A percentile compares a stretch with the other conserved stretches of the same genome.
phyloP scores from a whole-genome alignment of 2,888 invertebrate genomes.

The Parasteatoda lunata region DNA sequence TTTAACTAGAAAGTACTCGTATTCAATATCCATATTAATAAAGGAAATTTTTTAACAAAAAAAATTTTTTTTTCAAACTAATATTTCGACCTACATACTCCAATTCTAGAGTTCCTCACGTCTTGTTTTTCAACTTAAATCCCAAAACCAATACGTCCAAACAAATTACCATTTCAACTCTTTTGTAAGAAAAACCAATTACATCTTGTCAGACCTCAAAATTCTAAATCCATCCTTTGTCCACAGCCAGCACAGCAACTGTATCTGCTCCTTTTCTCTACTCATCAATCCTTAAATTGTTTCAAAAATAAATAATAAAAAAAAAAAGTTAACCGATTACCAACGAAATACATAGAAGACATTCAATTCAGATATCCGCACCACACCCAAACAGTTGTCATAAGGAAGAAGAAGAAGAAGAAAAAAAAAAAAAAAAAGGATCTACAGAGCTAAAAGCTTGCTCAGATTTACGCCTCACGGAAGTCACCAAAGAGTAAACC shows the following conservation, averaged over 20 bases:
- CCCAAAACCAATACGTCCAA: neutral
- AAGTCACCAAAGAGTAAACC: constrained; percentile 26
- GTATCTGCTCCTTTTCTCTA: too few relatives aligned
- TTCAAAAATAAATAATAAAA: neutral
- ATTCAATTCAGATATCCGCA: neutral
- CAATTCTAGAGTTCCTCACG: too few relatives aligned
- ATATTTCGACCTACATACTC: too few relatives aligned
- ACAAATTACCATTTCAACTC: neutral
- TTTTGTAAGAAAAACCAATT: neutral
- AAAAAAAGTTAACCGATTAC: neutral
- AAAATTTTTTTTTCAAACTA: too few relatives aligned
- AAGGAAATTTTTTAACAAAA: too few relatives aligned
- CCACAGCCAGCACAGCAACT: neutral
- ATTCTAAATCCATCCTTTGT: neutral
- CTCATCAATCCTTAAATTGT: too few relatives aligned
- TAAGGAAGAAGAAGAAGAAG: neutral
- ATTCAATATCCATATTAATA: too few relatives aligned
- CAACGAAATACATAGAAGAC: neutral
- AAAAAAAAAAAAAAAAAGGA: too few relatives aligned
- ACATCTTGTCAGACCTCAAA: neutral
- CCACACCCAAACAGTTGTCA: neutral
- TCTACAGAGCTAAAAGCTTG: constrained; percentile 10
- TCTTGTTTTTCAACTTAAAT: too few relatives aligned
- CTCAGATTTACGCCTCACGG: constrained; percentile 45
- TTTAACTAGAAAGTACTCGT: too few relatives aligned